Evolutionary conservation across 2,113 vertebrate species (phyloP).

Genomic region (Pionites leucogaster): DNA sequence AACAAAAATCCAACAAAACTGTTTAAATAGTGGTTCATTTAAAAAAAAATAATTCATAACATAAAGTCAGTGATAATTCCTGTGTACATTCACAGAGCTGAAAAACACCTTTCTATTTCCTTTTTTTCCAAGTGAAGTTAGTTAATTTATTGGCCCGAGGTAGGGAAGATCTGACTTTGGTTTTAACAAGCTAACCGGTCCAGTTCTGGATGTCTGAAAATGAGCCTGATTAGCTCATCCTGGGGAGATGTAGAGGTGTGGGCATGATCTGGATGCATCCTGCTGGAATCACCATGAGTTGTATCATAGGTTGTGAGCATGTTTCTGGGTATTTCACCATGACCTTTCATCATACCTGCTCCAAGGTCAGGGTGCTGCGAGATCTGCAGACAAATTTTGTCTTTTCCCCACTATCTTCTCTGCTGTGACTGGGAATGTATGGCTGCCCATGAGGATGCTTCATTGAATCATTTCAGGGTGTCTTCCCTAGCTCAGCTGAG

Average conservation of each 20-base stretch:
- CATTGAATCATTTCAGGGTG: not conserved
- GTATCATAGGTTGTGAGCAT: not conserved
- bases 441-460: fast-evolving
- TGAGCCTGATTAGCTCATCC: not conserved
- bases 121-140: not conserved
- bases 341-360: fast-evolving
- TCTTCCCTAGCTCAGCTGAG: not conserved
- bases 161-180: not conserved
- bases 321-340: not conserved
- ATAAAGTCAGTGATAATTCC: not conserved
- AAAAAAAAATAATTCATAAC: not conserved
- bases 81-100: not conserved
- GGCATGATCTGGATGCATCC: fast-evolving
- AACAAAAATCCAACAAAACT: not conserved
- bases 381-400: not conserved
- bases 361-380: fast-evolving
- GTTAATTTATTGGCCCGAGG: not conserved
- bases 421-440: not conserved
- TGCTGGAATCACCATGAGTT: not conserved
- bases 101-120: not conserved
- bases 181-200: fast-evolving
- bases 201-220: not conserved
- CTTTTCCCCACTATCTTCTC: not conserved
- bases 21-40: not conserved
- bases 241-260: not conserved